Evolutionary conservation across 2,888 invertebrate species (phyloP).

Genomic region (Ectemnius lituratus): DNA sequence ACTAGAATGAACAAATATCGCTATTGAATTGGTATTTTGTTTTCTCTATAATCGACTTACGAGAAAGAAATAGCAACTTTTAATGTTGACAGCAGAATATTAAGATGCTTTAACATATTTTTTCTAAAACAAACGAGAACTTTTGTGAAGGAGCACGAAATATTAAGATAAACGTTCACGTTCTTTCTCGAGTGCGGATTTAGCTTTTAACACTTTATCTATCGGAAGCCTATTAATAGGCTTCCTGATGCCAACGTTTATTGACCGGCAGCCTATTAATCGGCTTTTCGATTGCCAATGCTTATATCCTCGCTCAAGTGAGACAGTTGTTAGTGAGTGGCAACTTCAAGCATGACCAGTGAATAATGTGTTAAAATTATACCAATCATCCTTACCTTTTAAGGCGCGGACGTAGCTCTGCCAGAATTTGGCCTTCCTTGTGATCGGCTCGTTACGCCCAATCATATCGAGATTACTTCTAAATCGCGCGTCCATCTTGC

Average conservation of each 20-base stretch:
- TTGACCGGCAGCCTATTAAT: not conserved
- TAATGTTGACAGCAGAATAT: no score
- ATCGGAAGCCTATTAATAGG: not conserved
- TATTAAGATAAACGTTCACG: no score
- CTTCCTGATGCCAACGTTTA: not conserved
- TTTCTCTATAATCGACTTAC: no score
- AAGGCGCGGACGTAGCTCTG: constrained; percentile 95
- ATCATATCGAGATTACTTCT: constrained; percentile 96
- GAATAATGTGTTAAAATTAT: no score
- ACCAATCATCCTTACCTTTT: constrained; percentile 83
- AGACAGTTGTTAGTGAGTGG: no score
- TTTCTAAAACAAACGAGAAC: no score
- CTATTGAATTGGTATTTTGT: no score
- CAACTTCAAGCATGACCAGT: no score
- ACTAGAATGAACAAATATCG: no score
- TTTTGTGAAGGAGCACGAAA: no score
- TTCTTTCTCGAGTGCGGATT: not conserved
- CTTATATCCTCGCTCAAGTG: not conserved
- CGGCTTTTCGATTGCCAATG: not conserved
- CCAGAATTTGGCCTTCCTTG: constrained; percentile 96
- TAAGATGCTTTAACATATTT: no score
- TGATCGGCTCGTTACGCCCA: constrained; percentile 93
- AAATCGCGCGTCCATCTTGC: constrained; percentile 86
- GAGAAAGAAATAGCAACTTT: no score
- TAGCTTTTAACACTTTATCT: not conserved